Evolutionary conservation across 2,113 vertebrate genomes (phyloP).

Genomic region (Phasianus colchicus): DNA sequence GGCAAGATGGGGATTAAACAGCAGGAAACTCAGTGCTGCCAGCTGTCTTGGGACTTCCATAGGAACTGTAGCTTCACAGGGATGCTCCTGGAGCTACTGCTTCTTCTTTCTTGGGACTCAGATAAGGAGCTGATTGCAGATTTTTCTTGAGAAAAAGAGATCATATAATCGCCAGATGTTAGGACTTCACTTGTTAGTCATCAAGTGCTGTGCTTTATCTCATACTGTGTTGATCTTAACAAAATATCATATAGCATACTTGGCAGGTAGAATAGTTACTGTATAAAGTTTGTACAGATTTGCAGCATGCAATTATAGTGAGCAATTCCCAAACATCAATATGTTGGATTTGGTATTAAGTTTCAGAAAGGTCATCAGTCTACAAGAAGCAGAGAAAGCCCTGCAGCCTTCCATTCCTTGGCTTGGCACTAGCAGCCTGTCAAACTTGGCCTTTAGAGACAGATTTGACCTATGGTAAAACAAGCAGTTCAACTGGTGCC

Average conservation of each 20-base stretch:
- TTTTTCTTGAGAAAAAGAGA: not conserved
- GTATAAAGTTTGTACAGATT: not conserved
- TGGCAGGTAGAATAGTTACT: not conserved
- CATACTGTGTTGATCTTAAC: not conserved
- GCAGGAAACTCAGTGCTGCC: not conserved
- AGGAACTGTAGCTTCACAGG: not conserved
- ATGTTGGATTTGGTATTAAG: not conserved
- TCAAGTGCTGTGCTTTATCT: not conserved
- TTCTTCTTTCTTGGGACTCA: not conserved
- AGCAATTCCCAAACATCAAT: slow-evolving; percentile 14
- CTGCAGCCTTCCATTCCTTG: slow-evolving; percentile 29
- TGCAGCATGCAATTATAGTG: not conserved
- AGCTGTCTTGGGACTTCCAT: not conserved
- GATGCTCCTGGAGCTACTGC: not conserved
- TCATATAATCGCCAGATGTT: not conserved
- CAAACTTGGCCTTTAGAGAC: slow-evolving; percentile 74
- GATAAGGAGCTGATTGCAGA: not conserved
- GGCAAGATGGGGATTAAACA: not conserved
- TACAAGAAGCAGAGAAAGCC: slow-evolving; percentile 11
- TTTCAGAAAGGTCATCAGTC: slow-evolving; percentile 73
- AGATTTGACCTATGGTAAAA: slow-evolving; percentile 61
- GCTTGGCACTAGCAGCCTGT: slow-evolving; percentile 50
- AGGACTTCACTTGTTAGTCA: not conserved
- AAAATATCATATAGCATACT: not conserved
- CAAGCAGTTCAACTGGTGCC: not conserved